Conservation (phyloP, 2,888 invertebrate species). For the Drosophila engyochracea region DNA sequence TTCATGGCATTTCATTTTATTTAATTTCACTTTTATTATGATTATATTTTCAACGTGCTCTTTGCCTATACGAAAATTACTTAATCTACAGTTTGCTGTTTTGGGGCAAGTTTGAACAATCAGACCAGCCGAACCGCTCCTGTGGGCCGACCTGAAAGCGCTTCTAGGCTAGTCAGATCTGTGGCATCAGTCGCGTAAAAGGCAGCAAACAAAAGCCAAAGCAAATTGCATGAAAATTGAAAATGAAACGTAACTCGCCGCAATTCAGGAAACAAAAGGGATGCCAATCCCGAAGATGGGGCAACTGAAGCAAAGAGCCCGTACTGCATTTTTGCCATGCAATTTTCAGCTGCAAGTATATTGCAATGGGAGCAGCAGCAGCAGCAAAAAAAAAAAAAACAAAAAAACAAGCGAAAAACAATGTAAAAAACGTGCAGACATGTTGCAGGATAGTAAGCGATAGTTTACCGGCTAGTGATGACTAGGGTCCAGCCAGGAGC, state of each 20-base stretch:
- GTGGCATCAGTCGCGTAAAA: conserved; percentile 24
- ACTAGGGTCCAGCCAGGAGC: neutral
- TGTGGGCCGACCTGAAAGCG: neutral
- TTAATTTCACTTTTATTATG: conserved; percentile 79
- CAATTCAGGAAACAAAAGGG: conserved; percentile 72
- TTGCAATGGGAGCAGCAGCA: conserved; percentile 4
- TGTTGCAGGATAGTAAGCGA: conserved; percentile 68
- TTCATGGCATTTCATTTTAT: conserved; percentile 75
- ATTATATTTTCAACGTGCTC: conserved; percentile 64
- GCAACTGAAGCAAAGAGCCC: conserved; percentile 9
- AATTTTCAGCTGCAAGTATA: conserved; percentile 44
- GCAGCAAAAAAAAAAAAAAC: neutral
- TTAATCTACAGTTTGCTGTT: conserved; percentile 35
- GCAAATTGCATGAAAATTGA: conserved; percentile 73
- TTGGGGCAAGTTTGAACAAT: neutral
- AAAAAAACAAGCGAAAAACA: neutral
- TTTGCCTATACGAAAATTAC: conserved; percentile 39
- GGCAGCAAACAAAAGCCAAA: conserved; percentile 36
- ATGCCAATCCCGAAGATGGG: conserved; percentile 43
- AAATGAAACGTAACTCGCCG: conserved; percentile 72
- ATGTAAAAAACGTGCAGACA: conserved; percentile 59
- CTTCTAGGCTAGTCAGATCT: conserved; percentile 12
- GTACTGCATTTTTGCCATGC: conserved; percentile 40
- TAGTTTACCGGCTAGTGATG: conserved; percentile 61
- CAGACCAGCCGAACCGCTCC: conserved; percentile 7